Conservation (phyloP, 1,140 invertebrate species). For the Sitobion miscanthi region DNA sequence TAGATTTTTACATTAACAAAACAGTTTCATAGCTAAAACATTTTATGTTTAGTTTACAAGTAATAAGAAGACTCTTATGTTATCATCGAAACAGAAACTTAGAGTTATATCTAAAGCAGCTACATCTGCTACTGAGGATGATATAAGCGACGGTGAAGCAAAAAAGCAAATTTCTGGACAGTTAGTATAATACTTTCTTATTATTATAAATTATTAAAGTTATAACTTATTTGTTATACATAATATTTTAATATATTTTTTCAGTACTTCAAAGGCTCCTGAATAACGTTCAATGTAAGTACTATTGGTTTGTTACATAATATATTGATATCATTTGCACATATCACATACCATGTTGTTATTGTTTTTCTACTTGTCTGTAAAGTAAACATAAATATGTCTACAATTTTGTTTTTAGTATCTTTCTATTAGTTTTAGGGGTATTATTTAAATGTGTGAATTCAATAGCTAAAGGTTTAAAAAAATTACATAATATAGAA, state of each 20-base stretch:
- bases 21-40: not conserved
- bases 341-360: too few species aligned
- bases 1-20: not conserved
- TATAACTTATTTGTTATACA: not conserved
- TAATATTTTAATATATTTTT: not conserved
- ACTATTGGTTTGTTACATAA: too few species aligned
- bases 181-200: slow-evolving; percentile 61
- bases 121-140: slow-evolving; percentile 92
- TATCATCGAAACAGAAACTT: slow-evolving; percentile 79
- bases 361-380: too few species aligned
- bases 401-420: not conserved
- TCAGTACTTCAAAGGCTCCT: too few species aligned
- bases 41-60: slow-evolving; percentile 33
- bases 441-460: not conserved
- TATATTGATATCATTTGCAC: too few species aligned
- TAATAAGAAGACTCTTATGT: slow-evolving; percentile 56
- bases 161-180: slow-evolving; percentile 70
- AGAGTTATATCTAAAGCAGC: slow-evolving; percentile 93
- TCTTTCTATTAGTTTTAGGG: not conserved
- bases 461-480: not conserved
- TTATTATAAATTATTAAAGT: slow-evolving; percentile 35
- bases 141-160: slow-evolving; percentile 75
- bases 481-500: not conserved
- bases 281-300: too few species aligned
- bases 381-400: too few species aligned